These are phyloP conservation scores for Carassius gibelio DNA, from an alignment of 2,113 vertebrate genomes.

Conservation along the genomic window DNA sequence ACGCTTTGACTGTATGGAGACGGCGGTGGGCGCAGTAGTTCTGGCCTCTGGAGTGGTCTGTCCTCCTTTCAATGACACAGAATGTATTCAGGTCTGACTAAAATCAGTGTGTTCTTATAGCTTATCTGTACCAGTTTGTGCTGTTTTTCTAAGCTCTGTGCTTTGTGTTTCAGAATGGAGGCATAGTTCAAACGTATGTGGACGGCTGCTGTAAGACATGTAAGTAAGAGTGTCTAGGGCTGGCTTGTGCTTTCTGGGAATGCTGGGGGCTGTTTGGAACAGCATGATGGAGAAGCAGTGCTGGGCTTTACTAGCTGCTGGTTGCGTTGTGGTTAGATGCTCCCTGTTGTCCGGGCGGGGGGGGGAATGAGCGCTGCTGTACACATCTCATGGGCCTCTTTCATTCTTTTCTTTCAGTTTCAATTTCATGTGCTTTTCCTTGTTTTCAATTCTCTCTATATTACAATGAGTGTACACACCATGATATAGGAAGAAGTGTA, in stretches of 20 bases:
- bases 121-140: background rate
- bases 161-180: slow-evolving; percentile 85
- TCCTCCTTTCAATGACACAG: slow-evolving; percentile 94
- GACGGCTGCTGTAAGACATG: slow-evolving; percentile 98
- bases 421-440: slow-evolving; percentile 15
- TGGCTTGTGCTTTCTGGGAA: slow-evolving; percentile 72
- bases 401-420: slow-evolving; percentile 33
- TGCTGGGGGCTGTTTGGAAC: slow-evolving; percentile 41
- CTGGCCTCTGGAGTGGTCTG: slow-evolving; percentile 88
- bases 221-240: slow-evolving; percentile 82
- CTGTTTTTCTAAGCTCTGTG: slow-evolving; percentile 32
- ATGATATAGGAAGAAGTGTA: background rate
- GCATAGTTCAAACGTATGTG: slow-evolving; percentile 87
- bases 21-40: slow-evolving; percentile 80
- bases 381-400: slow-evolving; percentile 22
- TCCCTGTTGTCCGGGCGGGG: slow-evolving; percentile 59
- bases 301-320: slow-evolving; percentile 60
- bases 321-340: slow-evolving; percentile 65
- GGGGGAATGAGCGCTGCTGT: slow-evolving; percentile 55
- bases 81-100: slow-evolving; percentile 91
- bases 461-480: background rate
- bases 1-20: slow-evolving; percentile 88
- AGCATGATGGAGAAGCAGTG: slow-evolving; percentile 45
- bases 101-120: background rate
- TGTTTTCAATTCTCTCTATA: background rate